Evolutionary conservation across 2,113 vertebrate species (phyloP).

Genomic region (Sterna hirundo): DNA sequence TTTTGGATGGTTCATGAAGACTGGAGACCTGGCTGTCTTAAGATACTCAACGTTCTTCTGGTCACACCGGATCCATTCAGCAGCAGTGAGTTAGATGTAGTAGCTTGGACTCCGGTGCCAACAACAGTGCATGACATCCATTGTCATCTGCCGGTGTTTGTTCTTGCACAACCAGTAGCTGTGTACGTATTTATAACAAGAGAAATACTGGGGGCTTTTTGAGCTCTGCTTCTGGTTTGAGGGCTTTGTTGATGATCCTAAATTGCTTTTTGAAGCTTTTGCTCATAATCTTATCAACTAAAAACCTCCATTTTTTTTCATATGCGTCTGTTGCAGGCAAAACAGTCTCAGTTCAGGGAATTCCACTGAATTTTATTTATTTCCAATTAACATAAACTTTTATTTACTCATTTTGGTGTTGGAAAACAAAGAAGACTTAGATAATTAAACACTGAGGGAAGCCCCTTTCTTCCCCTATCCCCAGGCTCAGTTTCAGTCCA

Average conservation of each 20-base stretch:
- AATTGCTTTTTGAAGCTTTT: neutral
- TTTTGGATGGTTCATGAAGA: neutral
- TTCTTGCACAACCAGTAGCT: neutral
- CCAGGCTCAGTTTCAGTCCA: neutral
- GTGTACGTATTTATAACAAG: neutral
- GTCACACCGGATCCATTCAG: neutral
- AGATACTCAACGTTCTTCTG: neutral
- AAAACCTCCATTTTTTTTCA: neutral
- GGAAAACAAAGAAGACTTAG: neutral
- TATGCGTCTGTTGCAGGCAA: neutral
- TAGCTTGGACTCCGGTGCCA: neutral
- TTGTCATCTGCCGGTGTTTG: neutral
- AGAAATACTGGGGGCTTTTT: neutral
- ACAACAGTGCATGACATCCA: neutral
- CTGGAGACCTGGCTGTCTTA: neutral
- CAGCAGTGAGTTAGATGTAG: neutral
- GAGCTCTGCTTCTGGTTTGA: neutral
- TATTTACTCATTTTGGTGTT: neutral
- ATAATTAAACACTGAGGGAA: constrained; percentile 3
- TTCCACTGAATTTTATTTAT: constrained; percentile 30
- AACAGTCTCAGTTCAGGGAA: constrained; percentile 31
- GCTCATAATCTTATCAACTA: neutral
- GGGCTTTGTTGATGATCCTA: neutral
- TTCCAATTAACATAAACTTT: constrained; percentile 18
- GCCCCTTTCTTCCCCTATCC: neutral